Percentiles rank a stretch among this genome's conserved stretches.
phyloP scores from a whole-genome alignment of 2,888 invertebrate genomes.

The Scelioninae gen. 2 region DNA sequence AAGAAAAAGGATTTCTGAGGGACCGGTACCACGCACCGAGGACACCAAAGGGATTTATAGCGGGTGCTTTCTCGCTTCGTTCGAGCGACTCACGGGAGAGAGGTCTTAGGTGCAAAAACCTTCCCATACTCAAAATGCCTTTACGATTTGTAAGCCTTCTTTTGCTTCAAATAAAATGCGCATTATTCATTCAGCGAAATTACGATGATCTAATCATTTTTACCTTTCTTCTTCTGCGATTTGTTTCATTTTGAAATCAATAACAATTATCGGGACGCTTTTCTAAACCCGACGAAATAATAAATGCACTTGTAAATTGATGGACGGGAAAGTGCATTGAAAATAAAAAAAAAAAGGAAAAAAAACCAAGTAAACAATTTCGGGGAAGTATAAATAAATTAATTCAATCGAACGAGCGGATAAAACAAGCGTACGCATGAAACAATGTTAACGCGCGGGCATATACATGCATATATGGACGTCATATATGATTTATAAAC shows the following conservation, averaged over 20 bases:
- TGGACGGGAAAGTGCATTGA: too few species aligned
- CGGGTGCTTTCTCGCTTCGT: constrained; percentile 43
- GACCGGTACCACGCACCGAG: constrained; percentile 50
- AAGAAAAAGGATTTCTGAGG: constrained; percentile 50
- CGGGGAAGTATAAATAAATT: too few species aligned
- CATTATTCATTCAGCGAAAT: constrained; percentile 30
- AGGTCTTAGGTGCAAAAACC: constrained; percentile 29
- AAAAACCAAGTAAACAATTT: too few species aligned
- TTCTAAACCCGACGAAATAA: not conserved
- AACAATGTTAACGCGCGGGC: too few species aligned
- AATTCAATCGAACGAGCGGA: too few species aligned
- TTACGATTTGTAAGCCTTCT: constrained; percentile 35
- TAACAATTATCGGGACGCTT: too few species aligned
- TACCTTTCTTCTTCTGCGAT: not conserved
- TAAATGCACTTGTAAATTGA: not conserved
- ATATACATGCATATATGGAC: too few species aligned
- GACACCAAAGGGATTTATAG: constrained; percentile 50
- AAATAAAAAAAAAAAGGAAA: too few species aligned
- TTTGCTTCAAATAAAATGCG: constrained; percentile 21
- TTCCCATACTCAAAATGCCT: constrained; percentile 37
- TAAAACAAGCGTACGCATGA: too few species aligned
- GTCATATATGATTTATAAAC: too few species aligned
- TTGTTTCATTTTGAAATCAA: constrained; percentile 3
- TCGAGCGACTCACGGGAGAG: constrained; percentile 22
- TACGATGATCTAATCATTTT: constrained; percentile 28